A percentile compares a stretch with the other conserved stretches of the same genome.
phyloP scores from a whole-genome alignment of 2,113 vertebrate species.

The Hemiscyllium ocellatum region DNA sequence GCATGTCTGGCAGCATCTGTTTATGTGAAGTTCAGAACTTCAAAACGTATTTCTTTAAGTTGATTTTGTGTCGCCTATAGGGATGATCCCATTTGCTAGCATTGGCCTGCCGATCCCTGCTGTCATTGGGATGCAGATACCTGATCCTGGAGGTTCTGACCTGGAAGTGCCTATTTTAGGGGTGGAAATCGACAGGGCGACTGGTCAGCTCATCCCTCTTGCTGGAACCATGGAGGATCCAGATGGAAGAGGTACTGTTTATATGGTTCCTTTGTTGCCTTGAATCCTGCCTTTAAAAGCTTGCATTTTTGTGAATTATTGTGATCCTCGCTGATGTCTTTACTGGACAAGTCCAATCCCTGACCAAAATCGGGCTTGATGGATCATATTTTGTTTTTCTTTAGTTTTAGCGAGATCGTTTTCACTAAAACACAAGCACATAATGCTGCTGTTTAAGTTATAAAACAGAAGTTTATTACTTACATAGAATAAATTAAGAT shows the following conservation, averaged over 20 bases:
- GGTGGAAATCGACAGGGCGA: constrained; percentile 56
- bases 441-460: too few relatives aligned
- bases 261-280: background rate
- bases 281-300: background rate
- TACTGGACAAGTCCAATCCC: too few relatives aligned
- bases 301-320: background rate
- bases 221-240: constrained; percentile 80
- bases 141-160: constrained; percentile 71
- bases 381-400: too few relatives aligned
- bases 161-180: constrained; percentile 75
- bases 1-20: too few relatives aligned
- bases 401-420: too few relatives aligned
- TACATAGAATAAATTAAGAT: too few relatives aligned
- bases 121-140: constrained; percentile 76
- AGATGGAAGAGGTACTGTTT: constrained; percentile 64
- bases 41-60: too few relatives aligned
- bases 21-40: too few relatives aligned
- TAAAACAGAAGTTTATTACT: too few relatives aligned
- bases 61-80: constrained; percentile 48
- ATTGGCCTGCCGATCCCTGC: constrained; percentile 62
- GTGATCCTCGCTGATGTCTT: too few relatives aligned
- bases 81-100: constrained; percentile 60
- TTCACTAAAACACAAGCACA: too few relatives aligned
- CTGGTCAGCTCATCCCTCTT: constrained; percentile 54
- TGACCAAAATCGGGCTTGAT: too few relatives aligned